Evolutionary conservation across 2,888 invertebrate species (phyloP), one percentile per base, ranked within the genome.

Genomic region (Antitype chi): DNA sequence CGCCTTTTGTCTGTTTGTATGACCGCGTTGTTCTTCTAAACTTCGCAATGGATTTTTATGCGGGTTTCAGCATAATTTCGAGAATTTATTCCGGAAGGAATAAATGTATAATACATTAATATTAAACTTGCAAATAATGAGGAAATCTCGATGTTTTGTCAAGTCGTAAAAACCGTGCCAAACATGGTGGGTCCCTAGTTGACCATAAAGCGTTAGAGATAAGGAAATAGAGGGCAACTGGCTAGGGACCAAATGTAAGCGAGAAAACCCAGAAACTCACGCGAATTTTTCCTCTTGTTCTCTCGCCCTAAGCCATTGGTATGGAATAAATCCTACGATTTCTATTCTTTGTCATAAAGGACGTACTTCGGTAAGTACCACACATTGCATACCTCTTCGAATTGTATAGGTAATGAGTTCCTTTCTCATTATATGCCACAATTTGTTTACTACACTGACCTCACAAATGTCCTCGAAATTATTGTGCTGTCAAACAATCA

Each of bases 401-500:
- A 70, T 38, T 59, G 59, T 63, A 17, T 32, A 32, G 32, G 4
- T 49, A 55, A 62, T 60, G 4, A 25, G 47, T n/a, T 49, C 53
- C 53, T 25, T 49, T 59, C 47, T 25, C 62, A 62, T 52, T 60
- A 60, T 9, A 47, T 28, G 28, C 59, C 55, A 60, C 28, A 59
- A 20, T 72, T 57, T 68, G 67, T 76, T 68, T 32, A 57, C 47
- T n/a, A 68, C 32, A 25, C 23, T 62, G 57, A 70, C 74, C 74
- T 79, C 17, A 17, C 17, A 28, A 28, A 47, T 28, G 62, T 55
- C 80, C 74, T 59, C 71, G 32, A 43, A 64, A 66, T n/a, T 7
- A 32, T 20, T 69, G 53, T 52, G 25, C 43, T 57, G 69, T 66
- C 73, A 78, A 71, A 53, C 47, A 57, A 83, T 72, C 68, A 66